Base-by-base conservation (phyloP, 1,140 invertebrate species). In the Ganaspis sp. region DNA sequence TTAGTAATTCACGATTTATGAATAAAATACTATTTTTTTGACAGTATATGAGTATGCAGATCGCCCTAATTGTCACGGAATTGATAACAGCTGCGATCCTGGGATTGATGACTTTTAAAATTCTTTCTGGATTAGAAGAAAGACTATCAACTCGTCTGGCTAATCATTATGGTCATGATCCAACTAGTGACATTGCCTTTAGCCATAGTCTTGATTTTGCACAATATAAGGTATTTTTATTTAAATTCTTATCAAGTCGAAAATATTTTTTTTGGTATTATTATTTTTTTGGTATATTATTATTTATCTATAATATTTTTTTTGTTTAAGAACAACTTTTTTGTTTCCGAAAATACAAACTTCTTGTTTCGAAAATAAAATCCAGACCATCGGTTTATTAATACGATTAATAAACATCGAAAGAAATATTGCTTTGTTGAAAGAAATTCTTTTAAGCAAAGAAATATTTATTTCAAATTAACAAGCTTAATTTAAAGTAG, bases 21-120 rank as follows among this genome's bases (percentile, higher is more conserved):
- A 53, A 0, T 54, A 34, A 17, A 73, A 15, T 15, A 45, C 29
- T 45, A 58, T 3, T 40, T 23, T 29, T 76, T 9, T 82, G 87
- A 1, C 81, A 93, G 92, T 93, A 93, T 80, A 91, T 92, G 83
- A 87, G 87, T 70, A 90, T 92, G 84, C 79, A 93, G 80, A 87
- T 92, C 64, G 82, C 89, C 1, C 87, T 93, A 37, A 90, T 93
- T 45, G 85, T 87, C 79, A 87, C 85, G 23, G 90, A 91, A 79
- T 69, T 89, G 29, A 79, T 84, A n/a, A 84, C 85, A 1, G 85
- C 87, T 0, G 82, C 83, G 0, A 80, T 87, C 21, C 86, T 87
- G 12, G 88, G 87, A 21, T 77, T 90, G 34, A 82, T 89, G 79
- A 88, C 87, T 45, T 91, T 85, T 54, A 87, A 85, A n/a, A 88